Evolutionary conservation across 2,797 vertebrate genomes (phyloP).

Genomic region (Onychomys torridus): DNA sequence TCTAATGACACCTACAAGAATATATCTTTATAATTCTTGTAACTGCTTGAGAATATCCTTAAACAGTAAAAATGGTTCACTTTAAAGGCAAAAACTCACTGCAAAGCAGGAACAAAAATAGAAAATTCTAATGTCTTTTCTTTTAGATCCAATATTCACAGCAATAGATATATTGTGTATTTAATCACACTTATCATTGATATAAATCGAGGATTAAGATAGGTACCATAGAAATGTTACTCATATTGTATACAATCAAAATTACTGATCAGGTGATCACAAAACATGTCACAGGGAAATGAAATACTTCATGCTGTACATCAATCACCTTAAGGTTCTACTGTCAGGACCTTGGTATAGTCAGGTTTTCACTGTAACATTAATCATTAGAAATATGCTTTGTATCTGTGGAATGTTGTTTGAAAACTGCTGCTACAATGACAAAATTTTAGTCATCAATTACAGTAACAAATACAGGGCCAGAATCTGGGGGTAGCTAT

Average conservation of each 20-base stretch:
- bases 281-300: neutral
- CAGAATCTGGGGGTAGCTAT: neutral
- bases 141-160: neutral
- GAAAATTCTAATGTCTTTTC: neutral
- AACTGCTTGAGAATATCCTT: neutral
- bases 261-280: neutral
- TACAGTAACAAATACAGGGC: neutral
- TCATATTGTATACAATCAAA: neutral
- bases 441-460: neutral
- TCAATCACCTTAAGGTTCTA: neutral
- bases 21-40: constrained; percentile 30
- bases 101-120: neutral
- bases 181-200: neutral
- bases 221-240: neutral
- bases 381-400: neutral
- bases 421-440: neutral
- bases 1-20: constrained; percentile 15
- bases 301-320: neutral
- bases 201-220: neutral
- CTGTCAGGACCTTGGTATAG: neutral
- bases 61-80: neutral
- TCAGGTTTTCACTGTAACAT: neutral
- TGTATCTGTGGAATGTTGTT: neutral
- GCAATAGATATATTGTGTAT: neutral
- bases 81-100: neutral